Conservation (phyloP, 37 sponge, comb jelly and placozoan species). For the Eunapius fragilis region DNA sequence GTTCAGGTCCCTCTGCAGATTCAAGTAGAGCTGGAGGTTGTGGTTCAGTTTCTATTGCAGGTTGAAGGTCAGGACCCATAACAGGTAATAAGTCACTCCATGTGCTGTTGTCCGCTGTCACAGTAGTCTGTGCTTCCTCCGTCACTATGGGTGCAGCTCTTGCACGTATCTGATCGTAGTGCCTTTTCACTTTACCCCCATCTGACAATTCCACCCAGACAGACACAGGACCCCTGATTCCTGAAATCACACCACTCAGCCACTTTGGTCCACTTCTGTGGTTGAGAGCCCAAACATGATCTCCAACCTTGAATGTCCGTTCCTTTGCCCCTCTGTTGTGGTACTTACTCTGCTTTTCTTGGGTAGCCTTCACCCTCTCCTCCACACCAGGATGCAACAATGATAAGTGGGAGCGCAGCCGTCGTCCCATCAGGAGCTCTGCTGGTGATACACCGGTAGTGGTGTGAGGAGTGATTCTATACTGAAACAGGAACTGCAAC, state of each 20-base stretch:
- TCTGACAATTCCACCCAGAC: background rate
- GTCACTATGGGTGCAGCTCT: slow-evolving; percentile 2
- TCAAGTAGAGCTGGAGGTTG: too few species aligned
- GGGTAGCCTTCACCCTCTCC: slow-evolving; percentile 1
- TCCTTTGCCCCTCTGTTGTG: background rate
- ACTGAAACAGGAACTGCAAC: slow-evolving; percentile 43
- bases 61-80: too few species aligned
- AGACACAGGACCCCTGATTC: background rate
- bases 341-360: background rate
- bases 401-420: slow-evolving; percentile 38
- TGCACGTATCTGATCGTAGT: background rate
- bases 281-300: background rate
- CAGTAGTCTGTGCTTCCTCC: too few species aligned
- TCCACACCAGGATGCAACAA: slow-evolving; percentile 21
- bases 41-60: too few species aligned
- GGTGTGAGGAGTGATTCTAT: slow-evolving; percentile 42
- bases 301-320: background rate
- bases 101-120: too few species aligned
- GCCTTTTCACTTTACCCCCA: slow-evolving; percentile 5
- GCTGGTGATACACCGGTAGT: slow-evolving; percentile 55
- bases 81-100: too few species aligned
- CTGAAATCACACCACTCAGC: background rate
- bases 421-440: slow-evolving; percentile 28
- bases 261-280: background rate
- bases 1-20: too few species aligned